phyloP scores from a whole-genome alignment of 2,888 invertebrate genomes.

The Resseliella maxima region DNA sequence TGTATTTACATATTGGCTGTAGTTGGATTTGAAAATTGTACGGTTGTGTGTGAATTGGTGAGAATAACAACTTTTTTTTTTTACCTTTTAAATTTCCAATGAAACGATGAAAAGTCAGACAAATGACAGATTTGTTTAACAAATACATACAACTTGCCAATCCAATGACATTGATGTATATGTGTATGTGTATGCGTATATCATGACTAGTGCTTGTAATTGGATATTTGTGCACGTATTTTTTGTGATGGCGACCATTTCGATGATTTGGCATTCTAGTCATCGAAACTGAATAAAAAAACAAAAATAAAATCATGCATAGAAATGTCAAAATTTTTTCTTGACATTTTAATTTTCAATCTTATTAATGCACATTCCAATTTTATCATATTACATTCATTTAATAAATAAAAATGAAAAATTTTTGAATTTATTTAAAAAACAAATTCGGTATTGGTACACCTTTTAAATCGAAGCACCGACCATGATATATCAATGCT shows the following conservation, averaged over 20 bases:
- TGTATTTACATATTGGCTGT: not conserved
- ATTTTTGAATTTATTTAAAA: too few species aligned
- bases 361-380: too few species aligned
- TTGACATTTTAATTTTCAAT: too few species aligned
- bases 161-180: conserved; percentile 41
- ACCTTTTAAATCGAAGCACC: too few species aligned
- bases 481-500: not conserved
- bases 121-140: conserved; percentile 9
- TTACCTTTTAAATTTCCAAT: not conserved
- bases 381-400: too few species aligned
- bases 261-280: not conserved
- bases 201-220: not conserved
- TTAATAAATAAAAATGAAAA: too few species aligned
- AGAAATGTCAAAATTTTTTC: too few species aligned
- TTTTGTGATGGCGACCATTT: not conserved
- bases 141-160: conserved; percentile 1
- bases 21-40: too few species aligned
- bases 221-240: not conserved
- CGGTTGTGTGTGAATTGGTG: too few species aligned
- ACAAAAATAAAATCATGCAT: not conserved
- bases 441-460: too few species aligned
- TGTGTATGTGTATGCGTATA: conserved; percentile 1
- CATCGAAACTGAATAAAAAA: not conserved
- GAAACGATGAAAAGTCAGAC: conserved; percentile 7
- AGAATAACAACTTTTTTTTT: too few species aligned